A percentile compares a stretch with the other conserved stretches of the same genome.
These are phyloP conservation scores for Erebia aethiops DNA, from an alignment of 2,888 invertebrate genomes.

Conservation along the genomic window DNA sequence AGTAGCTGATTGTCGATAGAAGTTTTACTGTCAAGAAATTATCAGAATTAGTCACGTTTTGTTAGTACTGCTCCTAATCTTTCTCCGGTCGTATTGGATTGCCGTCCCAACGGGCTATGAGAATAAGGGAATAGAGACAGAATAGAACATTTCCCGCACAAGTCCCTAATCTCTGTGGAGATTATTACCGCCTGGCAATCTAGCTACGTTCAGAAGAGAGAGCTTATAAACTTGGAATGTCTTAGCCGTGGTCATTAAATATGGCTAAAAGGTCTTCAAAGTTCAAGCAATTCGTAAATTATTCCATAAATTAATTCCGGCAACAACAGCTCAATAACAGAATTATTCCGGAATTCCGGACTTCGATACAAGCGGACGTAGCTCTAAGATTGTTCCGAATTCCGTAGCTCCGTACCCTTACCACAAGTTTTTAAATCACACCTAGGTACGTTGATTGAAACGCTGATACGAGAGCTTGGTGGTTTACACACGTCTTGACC, in stretches of 20 bases:
- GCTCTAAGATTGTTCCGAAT: constrained; percentile 28
- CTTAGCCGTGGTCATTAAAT: neutral
- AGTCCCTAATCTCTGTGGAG: neutral
- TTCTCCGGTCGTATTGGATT: no score
- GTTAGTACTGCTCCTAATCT: no score
- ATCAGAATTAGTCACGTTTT: neutral
- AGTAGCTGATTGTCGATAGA: no score
- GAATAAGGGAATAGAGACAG: no score
- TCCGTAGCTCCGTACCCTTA: constrained; percentile 7
- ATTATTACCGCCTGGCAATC: neutral
- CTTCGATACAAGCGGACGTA: constrained; percentile 20
- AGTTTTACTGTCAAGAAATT: no score
- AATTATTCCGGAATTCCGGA: constrained; percentile 27
- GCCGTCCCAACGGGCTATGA: no score
- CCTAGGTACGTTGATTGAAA: no score
- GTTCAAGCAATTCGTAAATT: neutral
- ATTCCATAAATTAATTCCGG: constrained; percentile 11
- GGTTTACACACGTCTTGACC: no score
- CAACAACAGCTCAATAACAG: constrained; percentile 17
- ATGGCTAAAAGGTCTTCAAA: neutral
- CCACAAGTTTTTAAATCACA: no score
- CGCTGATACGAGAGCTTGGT: no score
- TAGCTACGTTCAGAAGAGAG: neutral
- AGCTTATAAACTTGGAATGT: neutral
- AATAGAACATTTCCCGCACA: neutral